Evolutionary conservation across 2,113 vertebrate species (phyloP), one percentile per base, ranked within the genome.

Genomic region (Nibea albiflora): DNA sequence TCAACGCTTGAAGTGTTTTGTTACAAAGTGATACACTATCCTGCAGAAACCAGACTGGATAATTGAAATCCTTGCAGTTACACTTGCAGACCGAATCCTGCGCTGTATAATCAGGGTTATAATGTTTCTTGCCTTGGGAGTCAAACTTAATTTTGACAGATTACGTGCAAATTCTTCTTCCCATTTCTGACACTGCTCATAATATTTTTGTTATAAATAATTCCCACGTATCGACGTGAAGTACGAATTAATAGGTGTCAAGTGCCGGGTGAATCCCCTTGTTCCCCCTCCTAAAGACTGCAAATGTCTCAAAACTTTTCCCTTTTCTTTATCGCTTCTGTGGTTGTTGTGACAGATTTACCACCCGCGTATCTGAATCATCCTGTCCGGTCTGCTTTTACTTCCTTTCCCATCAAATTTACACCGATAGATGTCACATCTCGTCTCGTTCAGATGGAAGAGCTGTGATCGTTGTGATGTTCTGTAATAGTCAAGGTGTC

Each of bases 1-100:
- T 80, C 70, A 78, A 72, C 14, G 60, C 62, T 76, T 71, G 22
- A 73, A 61, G 80, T 63, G 17, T 66, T 90, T 81, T 64, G 49
- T 75, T 70, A n/a, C 52, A 72, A 57, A 78, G 78, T 60, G 49
- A 66, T 52, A 78, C 4, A 28, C 17, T 22, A 67, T 74, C 68
- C 46, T 73, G 4, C 16, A 68, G 57, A 73, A 53, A 71, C 19
- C n/a, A 64, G 63, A n/a, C 12, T 16, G 4, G 22, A 35, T 24
- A 47, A 75, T 61, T 61, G 5, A 77, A 78, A 69, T 39, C 67
- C 24, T 22, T 56, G 28, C 47, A 47, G 58, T 52, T 15, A 65
- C 60, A 76, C 60, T 14, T 69, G 17, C 39, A 65, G 49, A n/a
- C 26, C 76, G 39, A 56, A 79, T 67, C 39, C 49, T 52, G 24